Conservation (phyloP, 2,888 invertebrate species). For the Rhabditoides inermis region DNA sequence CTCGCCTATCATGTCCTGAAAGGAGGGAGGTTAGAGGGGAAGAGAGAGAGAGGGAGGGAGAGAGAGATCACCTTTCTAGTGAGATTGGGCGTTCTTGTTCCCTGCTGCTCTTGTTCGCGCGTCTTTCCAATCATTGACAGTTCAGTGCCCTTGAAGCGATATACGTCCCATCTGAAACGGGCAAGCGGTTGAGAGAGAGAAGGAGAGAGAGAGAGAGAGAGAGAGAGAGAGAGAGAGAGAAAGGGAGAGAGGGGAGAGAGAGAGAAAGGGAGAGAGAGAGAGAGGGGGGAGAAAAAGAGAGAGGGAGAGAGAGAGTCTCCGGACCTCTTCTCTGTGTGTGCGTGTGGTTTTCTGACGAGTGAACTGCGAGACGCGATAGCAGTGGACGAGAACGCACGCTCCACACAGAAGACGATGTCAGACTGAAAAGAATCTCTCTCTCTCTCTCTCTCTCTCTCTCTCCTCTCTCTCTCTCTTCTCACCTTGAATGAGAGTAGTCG, state of each 20-base stretch:
- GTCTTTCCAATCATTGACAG: slow-evolving; percentile 10
- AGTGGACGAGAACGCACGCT: slow-evolving; percentile 17
- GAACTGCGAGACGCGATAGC: slow-evolving; percentile 10
- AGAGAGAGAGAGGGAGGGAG: no score
- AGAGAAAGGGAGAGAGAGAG: no score
- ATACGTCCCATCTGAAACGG: slow-evolving; percentile 18
- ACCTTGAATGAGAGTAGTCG: slow-evolving; percentile 67
- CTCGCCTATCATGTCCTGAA: no score
- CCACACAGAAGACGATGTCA: slow-evolving; percentile 22
- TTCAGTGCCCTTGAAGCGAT: slow-evolving; percentile 16
- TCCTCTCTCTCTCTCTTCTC: slow-evolving; percentile 1
- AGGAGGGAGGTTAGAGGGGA: no score
- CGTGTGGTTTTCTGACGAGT: slow-evolving; percentile 8
- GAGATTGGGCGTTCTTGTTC: no score
- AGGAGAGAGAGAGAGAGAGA: neutral
- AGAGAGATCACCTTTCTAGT: no score
- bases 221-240: neutral
- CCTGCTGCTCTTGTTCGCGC: slow-evolving; percentile 5
- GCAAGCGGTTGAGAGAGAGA: no score
- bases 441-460: neutral
- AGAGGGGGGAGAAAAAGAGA: no score
- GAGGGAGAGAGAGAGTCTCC: neutral
- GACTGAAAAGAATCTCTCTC: slow-evolving; percentile 1
- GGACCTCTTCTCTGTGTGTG: no score
- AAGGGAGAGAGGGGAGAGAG: no score